Base-by-base conservation (phyloP, 2,797 vertebrate species). In the Gorsachius magnificus region DNA sequence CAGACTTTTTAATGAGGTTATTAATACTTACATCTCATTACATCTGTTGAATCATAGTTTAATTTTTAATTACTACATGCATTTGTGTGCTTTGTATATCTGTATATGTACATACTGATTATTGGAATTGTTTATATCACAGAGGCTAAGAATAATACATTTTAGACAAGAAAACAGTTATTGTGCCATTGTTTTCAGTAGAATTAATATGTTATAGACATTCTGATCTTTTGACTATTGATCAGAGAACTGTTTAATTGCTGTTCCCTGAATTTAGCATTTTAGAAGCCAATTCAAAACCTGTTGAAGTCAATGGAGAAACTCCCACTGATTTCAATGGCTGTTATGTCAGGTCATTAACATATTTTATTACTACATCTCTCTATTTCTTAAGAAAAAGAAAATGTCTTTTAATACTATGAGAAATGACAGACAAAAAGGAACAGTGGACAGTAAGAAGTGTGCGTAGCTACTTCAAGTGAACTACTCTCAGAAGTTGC, bases 11-110 rank as follows among this genome's bases (percentile, higher is more conserved):
- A 97, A 97, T 97, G 65, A 94, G 36, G 29, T 92, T 96, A 96
- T 97, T 97, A 97, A 93, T 92, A 95, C 82, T 94, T 79, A 90
- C 79, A 90, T 93, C 45, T 93, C 76, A 94, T 96, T 97, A 94
- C 26, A 96, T 90, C 51, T 94, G 70, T 79, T 92, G 95, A 95
- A 96, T 95, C 16, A 41, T 89, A 95, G 95, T 96, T 97, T 90
- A 95, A 92, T 88, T 82, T 96, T 96, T 80, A 97, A 85, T 97
- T 97, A 74, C 51, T 77, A 74, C 65, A 91, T 54, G 20, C 88
- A 89, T 85, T 94, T 97, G 19, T 94, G 36, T 82, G 75, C 91
- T 81, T 95, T 89, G 9, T 50, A 21, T 86, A 69, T 64, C 80
- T 93, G 51, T 84, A 76, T 69, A 83, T 6, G 28, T 80, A 82